Conservation (phyloP, 2,113 vertebrate species). For the Callipepla squamata region DNA sequence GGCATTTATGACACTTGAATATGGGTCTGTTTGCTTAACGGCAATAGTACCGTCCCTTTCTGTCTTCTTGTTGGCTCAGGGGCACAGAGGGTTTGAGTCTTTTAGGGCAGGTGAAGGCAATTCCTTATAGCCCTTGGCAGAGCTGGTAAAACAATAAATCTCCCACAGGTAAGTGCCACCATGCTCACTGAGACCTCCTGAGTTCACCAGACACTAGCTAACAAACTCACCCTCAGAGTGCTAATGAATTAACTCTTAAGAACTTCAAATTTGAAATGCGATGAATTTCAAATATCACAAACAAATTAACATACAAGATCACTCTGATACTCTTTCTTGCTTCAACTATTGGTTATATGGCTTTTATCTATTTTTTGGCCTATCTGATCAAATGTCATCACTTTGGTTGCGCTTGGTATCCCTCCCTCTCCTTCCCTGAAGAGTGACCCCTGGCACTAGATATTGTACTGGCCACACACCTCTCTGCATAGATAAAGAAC, state of each 20-base stretch:
- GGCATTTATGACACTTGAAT: background rate
- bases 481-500: background rate
- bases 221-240: background rate
- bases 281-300: background rate
- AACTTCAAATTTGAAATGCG: background rate
- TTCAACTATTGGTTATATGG: background rate
- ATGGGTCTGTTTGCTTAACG: background rate
- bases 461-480: background rate
- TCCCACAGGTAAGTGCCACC: background rate
- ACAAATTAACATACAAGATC: background rate
- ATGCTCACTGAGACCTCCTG: background rate
- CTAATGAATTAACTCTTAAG: background rate
- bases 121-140: rapidly evolving
- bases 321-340: background rate
- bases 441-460: background rate
- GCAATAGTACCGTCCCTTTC: background rate
- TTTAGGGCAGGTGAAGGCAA: background rate
- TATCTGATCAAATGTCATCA: background rate
- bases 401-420: background rate
- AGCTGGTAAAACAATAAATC: background rate
- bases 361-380: background rate
- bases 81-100: background rate
- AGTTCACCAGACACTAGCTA: rapidly evolving
- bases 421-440: background rate
- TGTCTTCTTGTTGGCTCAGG: background rate